Evolutionary conservation across 2,113 vertebrate genomes (phyloP).

Genomic region (Puffinus mauretanicus): DNA sequence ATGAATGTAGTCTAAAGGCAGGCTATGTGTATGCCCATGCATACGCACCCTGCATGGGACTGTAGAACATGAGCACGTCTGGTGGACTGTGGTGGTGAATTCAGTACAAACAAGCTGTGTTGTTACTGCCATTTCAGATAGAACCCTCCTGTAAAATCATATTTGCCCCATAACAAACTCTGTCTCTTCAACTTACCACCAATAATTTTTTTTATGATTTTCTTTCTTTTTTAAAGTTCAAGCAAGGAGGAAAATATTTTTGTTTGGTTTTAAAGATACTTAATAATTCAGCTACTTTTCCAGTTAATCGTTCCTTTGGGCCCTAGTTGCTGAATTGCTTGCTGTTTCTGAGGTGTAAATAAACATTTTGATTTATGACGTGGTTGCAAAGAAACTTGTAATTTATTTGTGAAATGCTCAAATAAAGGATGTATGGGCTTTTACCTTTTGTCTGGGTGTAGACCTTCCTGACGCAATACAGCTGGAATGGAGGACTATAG

Average conservation of each 20-base stretch:
- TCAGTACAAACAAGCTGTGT: not conserved
- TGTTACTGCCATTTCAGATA: not conserved
- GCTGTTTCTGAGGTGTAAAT: conserved; percentile 70
- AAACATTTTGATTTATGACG: conserved; percentile 67
- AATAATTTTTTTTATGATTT: not conserved
- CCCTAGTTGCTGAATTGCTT: conserved; percentile 64
- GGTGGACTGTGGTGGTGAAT: not conserved
- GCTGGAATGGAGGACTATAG: not conserved
- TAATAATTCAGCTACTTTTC: conserved; percentile 31
- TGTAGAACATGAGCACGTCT: not conserved
- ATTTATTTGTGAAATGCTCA: conserved; percentile 74
- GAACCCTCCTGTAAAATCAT: not conserved
- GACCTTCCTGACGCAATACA: not conserved
- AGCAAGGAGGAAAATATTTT: conserved; percentile 6
- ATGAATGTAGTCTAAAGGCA: not conserved
- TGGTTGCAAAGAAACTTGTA: conserved; percentile 71
- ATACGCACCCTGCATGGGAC: not conserved
- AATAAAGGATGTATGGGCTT: conserved; percentile 74
- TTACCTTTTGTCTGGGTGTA: conserved; percentile 27
- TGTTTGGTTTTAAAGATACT: conserved; percentile 22
- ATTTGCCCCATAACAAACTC: not conserved
- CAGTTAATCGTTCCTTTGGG: conserved; percentile 37
- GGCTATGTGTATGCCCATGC: not conserved
- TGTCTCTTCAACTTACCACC: not conserved
- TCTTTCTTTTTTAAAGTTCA: not conserved